Evolutionary conservation across 2,888 invertebrate genomes (phyloP).

Genomic region (Oscheius myriophilus): DNA sequence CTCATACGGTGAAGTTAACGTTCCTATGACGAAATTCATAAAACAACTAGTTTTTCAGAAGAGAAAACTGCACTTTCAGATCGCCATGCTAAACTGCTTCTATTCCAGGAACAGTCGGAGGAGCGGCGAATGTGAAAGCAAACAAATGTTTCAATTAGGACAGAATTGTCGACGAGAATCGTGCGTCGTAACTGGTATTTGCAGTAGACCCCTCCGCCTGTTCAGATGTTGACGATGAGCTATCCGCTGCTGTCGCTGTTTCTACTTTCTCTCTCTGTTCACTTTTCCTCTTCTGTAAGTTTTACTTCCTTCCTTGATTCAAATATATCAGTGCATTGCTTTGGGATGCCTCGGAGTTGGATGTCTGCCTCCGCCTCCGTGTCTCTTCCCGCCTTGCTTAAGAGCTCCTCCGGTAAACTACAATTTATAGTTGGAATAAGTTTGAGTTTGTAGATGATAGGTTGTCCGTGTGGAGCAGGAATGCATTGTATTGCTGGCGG

Average conservation of each 20-base stretch:
- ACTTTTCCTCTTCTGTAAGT: slow-evolving; percentile 1
- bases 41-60: too few species aligned
- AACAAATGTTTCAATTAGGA: slow-evolving; percentile 30
- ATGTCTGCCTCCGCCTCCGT: slow-evolving; percentile 38
- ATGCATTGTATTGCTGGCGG: slow-evolving; percentile 45
- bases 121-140: slow-evolving; percentile 6
- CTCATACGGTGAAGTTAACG: too few species aligned
- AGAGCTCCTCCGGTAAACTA: slow-evolving; percentile 16
- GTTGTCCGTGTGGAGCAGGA: slow-evolving; percentile 44
- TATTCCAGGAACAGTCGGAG: too few species aligned
- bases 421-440: neutral
- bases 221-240: neutral
- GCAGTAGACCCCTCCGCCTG: slow-evolving; percentile 6
- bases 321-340: slow-evolving; percentile 35
- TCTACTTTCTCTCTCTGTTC: slow-evolving; percentile 4
- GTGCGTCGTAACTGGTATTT: slow-evolving; percentile 27
- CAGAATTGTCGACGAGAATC: slow-evolving; percentile 16
- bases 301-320: neutral
- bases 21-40: too few species aligned
- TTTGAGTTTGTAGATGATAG: slow-evolving; percentile 15
- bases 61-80: too few species aligned
- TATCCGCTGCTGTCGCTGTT: slow-evolving; percentile 9
- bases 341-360: slow-evolving; percentile 46
- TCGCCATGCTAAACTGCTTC: too few species aligned
- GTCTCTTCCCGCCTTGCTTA: slow-evolving; percentile 46